Conservation (phyloP, 2,797 vertebrate species). For the Gymnothorax javanicus region DNA sequence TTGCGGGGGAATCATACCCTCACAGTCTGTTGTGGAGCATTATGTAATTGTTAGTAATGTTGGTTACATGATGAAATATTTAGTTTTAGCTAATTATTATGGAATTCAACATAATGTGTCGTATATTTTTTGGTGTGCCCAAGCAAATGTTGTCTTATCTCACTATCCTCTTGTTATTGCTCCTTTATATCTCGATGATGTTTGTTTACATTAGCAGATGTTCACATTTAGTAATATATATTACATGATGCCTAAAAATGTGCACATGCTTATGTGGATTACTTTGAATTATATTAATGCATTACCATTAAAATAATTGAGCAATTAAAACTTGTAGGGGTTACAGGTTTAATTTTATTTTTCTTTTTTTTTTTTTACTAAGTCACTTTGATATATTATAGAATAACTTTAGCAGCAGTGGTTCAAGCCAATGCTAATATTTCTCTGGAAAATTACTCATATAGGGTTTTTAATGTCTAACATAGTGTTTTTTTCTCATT, state of each 20-base stretch:
- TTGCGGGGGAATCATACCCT: not conserved
- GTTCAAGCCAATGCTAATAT: not conserved
- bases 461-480: too few relatives aligned
- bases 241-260: not conserved
- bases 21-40: slow-evolving; percentile 13
- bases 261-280: not conserved
- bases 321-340: not conserved
- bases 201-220: not conserved
- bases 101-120: not conserved
- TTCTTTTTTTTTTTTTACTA: not conserved
- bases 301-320: not conserved
- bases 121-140: not conserved
- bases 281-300: not conserved
- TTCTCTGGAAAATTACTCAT: too few relatives aligned
- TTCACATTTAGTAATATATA: not conserved
- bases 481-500: not conserved
- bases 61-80: not conserved
- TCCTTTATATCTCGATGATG: not conserved
- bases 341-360: not conserved
- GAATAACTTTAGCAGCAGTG: not conserved
- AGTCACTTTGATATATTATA: not conserved
- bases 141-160: not conserved
- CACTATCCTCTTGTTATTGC: too few relatives aligned
- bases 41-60: slow-evolving; percentile 9
- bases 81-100: slow-evolving; percentile 5